Base-by-base conservation (phyloP, 2,113 vertebrate genomes). In the Vicugna pacos region DNA sequence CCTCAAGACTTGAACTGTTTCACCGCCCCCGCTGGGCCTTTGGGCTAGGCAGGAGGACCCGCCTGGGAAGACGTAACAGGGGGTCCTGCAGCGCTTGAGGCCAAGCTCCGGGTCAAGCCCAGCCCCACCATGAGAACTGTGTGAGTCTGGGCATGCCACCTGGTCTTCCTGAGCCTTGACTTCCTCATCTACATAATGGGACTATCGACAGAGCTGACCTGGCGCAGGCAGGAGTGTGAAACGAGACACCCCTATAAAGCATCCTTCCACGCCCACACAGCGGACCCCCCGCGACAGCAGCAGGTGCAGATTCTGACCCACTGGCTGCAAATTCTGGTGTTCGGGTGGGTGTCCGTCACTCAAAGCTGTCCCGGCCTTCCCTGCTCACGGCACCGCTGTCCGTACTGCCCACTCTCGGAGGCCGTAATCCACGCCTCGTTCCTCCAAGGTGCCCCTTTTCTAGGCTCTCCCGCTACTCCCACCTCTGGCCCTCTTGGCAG, bases 381-480 rank as follows among this genome's bases (percentile, higher is more conserved):
- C 81, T 7, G 48, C 19, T 6, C 60, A 14, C 14, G 80, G 20
- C 7, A 1, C 52, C 1, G 0, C 64, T 1, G 20, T 12, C 8
- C 77, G 54, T 32, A 8, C n/a, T 1, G 73, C 46, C 69, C 0
- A 15, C 46, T n/a, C 38, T 1, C 1, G 11, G 82, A 62, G 0
- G 6, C 20, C 0, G 0, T 1, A 19, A 28, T 60, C 72, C 69
- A 54, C 0, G 13, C 50, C 5, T 5, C 1, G 2, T 6, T 30
- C 83, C 35, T 5, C 11, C 1, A 2, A 24, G 32, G 19, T 11
- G 9, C 26, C 50, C 26, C 32, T 14, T 46, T 35, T 2, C 64
- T 15, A 13, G 65, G 52, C 16, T 9, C 16, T 11, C n/a, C n/a
- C 42, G 3, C 30, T 10, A 22, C 75, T 52, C 38, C 30, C n/a